Base-by-base conservation (phyloP, 2,888 invertebrate genomes). In the Cheilosia vulpina region DNA sequence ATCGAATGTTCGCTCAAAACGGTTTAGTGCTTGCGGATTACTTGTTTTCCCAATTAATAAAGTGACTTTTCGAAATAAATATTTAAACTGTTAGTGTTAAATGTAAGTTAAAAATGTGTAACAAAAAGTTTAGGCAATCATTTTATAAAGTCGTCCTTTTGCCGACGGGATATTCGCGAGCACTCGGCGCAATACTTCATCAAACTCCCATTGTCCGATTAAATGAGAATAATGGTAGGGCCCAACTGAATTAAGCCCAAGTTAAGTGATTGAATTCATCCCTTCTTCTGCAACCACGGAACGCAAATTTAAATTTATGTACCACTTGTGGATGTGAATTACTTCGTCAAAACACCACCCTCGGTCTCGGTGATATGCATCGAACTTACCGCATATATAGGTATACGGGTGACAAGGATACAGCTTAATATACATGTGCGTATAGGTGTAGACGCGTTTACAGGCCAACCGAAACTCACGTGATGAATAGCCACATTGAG, bases 241-340 rank as follows among this genome's bases (percentile, higher is more conserved):
- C 45, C 41, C 21, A 68, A 63, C 47, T 76, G 9, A 69, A 57
- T 75, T 63, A 76, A 71, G 55, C 21, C 21, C 31, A 34, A 73
- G 45, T 73, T 71, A 84, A 84, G 84, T 85, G 76, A 85, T 76
- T 76, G 50, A 50, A 60, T 75, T 77, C 62, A 55, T 80, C 50
- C 72, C 66, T 66, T 65, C 58, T 71, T 62, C 53, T 50, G 21
- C n/a, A 38, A 57, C 62, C 68, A n/a, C 65, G 27, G 45, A 52
- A 62, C 24, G 41, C 27, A 72, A 77, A 72, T 80, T 76, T 72
- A 81, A 72, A 85, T 80, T 85, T 72, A 85, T 85, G 81, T 85
- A 77, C 85, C 85, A 85, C 85, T 85, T 85, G 85, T 85, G 76
- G 85, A 80, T 85, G 85, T 71, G 79, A 85, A 76, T 53, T 81